phyloP scores from a whole-genome alignment of 1,140 invertebrate species.

The Chelonus insularis region DNA sequence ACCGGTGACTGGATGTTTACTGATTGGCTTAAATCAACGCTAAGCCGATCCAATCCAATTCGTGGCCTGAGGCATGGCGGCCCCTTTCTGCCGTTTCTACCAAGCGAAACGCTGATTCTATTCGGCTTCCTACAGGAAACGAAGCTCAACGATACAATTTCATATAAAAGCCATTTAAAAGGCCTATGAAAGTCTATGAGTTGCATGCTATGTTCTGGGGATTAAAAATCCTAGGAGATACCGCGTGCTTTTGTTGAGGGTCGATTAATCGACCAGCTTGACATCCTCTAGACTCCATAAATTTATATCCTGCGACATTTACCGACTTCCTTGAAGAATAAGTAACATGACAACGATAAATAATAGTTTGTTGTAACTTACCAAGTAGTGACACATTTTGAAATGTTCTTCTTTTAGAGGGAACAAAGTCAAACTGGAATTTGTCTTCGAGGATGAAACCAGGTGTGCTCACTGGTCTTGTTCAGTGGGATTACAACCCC shows the following conservation, averaged over 20 bases:
- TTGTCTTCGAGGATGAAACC: slow-evolving; percentile 22
- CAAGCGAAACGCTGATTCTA: slow-evolving; percentile 25
- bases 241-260: slow-evolving; percentile 16
- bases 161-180: neutral
- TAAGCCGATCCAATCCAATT: slow-evolving; percentile 58
- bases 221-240: slow-evolving; percentile 6
- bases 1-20: slow-evolving; percentile 54
- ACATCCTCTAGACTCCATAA: slow-evolving; percentile 16
- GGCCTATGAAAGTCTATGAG: neutral
- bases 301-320: neutral
- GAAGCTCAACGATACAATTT: neutral
- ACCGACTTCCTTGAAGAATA: neutral
- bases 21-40: slow-evolving; percentile 61
- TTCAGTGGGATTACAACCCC: slow-evolving; percentile 23
- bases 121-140: slow-evolving; percentile 6
- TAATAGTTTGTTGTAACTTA: too few species aligned
- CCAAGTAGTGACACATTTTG: too few species aligned
- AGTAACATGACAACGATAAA: too few species aligned
- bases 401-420: too few species aligned
- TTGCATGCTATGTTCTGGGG: slow-evolving; percentile 21
- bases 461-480: slow-evolving; percentile 12
- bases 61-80: slow-evolving; percentile 40
- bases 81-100: slow-evolving; percentile 46
- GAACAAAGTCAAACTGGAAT: slow-evolving; percentile 6
- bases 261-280: slow-evolving; percentile 29